Evolutionary conservation across 1,140 invertebrate genomes (phyloP), one percentile per base, ranked within the genome.

Genomic region (Dreissena rostriformis): DNA sequence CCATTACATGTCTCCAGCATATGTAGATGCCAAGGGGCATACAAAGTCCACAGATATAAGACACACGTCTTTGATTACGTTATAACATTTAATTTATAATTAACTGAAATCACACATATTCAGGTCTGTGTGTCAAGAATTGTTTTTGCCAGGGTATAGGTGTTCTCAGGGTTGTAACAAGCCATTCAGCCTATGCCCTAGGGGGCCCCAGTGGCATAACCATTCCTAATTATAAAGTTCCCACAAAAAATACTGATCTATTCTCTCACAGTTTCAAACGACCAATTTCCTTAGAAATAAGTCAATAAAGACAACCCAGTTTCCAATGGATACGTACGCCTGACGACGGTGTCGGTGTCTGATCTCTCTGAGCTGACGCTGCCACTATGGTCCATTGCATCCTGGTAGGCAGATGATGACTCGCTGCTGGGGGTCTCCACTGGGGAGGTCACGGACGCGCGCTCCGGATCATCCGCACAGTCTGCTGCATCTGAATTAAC

Each of bases 391-490:
- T 89, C 86, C 28, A 80, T 55, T 15, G 68, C 70, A 82, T 82
- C 79, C 19, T 82, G 79, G 39, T n/a, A 55, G 51, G 63, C 51
- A 12, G 53, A 61, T n/a, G 53, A 61, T n/a, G 63, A 57, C 24
- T 75, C 79, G 66, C 81, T 86, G 53, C 68, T 57, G 2, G 67
- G 86, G 67, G 76, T 80, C 71, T 89, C 86, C 65, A 86, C 86
- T 86, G 87, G 87, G 39, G 86, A 89, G 10, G 61, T n/a, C 53
- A 91, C 86, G 28, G 73, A 80, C 11, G 89, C 86, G 22, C 91
- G 89, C 81, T 92, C 91, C 63, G 89, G 87, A 78, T 92, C 91
- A 67, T 90, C 91, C 28, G 85, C 75, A 63, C 65, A 6, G 57
- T 51, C 71, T 67, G 49, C 79, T 51, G n/a, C 79, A 39, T 39